These are phyloP conservation scores for Rostratula benghalensis DNA, from an alignment of 2,113 vertebrate genomes.

Conservation along the genomic window DNA sequence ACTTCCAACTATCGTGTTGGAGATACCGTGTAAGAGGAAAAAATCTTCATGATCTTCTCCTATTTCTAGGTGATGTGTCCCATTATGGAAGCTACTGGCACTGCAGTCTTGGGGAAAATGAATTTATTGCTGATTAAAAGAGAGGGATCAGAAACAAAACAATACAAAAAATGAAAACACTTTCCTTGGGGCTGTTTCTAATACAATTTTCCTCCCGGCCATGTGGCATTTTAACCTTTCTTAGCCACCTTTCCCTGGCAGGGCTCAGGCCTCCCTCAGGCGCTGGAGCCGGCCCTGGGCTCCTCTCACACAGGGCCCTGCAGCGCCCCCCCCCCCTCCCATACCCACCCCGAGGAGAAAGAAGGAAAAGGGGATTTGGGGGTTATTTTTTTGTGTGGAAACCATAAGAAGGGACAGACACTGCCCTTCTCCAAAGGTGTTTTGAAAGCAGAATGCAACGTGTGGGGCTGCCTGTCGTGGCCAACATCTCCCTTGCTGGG, in stretches of 20 bases:
- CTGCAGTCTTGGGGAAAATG: background rate
- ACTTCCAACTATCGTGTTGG: accelerated
- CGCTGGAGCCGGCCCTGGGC: accelerated
- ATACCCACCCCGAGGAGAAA: background rate
- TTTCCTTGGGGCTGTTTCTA: background rate
- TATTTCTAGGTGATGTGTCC: background rate
- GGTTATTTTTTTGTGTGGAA: background rate
- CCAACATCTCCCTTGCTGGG: too few species aligned
- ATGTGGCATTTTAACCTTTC: background rate
- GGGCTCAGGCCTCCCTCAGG: background rate
- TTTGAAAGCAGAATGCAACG: background rate
- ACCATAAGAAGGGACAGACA: background rate
- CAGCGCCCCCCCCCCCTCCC: background rate
- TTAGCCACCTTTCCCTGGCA: accelerated
- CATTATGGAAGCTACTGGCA: background rate
- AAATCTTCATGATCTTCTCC: background rate
- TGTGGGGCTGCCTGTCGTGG: too few species aligned
- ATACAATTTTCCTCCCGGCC: background rate
- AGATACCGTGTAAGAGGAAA: background rate
- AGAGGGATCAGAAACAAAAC: background rate
- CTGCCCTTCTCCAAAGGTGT: accelerated
- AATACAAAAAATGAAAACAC: background rate
- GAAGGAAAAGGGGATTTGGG: background rate
- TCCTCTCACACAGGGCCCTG: background rate
- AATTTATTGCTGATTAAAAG: background rate